Percentiles rank a stretch among this genome's conserved stretches.
Evolutionary conservation across 2,797 vertebrate genomes (phyloP).

Genomic region (Halcyon leucocephala): DNA sequence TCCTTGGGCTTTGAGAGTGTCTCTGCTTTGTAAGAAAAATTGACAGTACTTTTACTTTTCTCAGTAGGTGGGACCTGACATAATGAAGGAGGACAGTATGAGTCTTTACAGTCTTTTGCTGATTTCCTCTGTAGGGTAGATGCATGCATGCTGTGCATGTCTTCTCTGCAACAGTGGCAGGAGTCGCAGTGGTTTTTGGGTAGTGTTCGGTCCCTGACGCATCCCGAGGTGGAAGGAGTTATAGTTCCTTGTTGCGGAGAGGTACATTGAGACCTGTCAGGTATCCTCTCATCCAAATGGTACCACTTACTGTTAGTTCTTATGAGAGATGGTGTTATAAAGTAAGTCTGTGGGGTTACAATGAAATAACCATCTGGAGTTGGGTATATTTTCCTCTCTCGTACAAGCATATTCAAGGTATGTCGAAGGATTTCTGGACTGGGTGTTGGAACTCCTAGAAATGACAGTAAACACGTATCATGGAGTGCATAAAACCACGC

Average conservation of each 20-base stretch:
- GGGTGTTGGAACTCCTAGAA: conserved; percentile 94
- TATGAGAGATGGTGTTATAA: conserved; percentile 97
- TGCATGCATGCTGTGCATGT: conserved; percentile 90
- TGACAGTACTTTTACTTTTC: conserved; percentile 93
- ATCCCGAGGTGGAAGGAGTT: conserved; percentile 94
- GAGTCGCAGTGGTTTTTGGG: conserved; percentile 95
- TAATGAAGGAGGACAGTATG: conserved; percentile 85
- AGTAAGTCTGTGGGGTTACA: conserved; percentile 98
- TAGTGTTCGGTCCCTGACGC: conserved; percentile 89
- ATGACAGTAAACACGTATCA: conserved; percentile 58
- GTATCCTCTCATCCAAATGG: conserved; percentile 94
- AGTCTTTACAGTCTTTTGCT: conserved; percentile 91
- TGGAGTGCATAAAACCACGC: not conserved
- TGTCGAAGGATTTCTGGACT: conserved; percentile 96
- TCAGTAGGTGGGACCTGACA: conserved; percentile 88
- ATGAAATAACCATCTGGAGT: conserved; percentile 98
- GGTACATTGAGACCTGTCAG: conserved; percentile 93
- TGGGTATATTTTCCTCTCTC: conserved; percentile 97
- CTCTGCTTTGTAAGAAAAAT: conserved; percentile 95
- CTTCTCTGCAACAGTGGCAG: conserved; percentile 92
- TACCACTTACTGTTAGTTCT: conserved; percentile 99
- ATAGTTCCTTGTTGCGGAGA: conserved; percentile 94
- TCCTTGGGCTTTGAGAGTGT: conserved; percentile 92
- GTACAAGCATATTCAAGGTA: conserved; percentile 94
- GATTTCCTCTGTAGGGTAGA: conserved; percentile 92